phyloP scores from a whole-genome alignment of 2,888 invertebrate genomes.

The Tridacna gigas region DNA sequence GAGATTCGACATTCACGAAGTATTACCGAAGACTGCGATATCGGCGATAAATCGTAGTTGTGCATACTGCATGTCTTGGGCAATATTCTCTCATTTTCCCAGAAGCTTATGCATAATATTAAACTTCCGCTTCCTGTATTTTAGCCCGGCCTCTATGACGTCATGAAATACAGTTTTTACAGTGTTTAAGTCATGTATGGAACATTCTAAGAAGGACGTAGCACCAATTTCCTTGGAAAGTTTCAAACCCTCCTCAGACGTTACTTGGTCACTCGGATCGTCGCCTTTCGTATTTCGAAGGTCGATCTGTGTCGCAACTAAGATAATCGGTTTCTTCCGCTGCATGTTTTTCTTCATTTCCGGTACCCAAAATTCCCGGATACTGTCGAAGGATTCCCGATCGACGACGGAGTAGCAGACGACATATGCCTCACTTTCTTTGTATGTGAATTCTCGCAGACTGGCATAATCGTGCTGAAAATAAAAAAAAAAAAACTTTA shows the following conservation, averaged over 20 bases:
- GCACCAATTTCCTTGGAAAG: slow-evolving; percentile 74
- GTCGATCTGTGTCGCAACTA: slow-evolving; percentile 78
- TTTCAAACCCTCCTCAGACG: slow-evolving; percentile 68
- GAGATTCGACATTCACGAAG: neutral
- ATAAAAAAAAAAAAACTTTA: slow-evolving; percentile 20
- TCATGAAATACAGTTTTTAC: slow-evolving; percentile 72
- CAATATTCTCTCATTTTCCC: slow-evolving; percentile 52
- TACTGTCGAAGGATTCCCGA: slow-evolving; percentile 73
- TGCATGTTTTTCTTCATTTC: slow-evolving; percentile 74
- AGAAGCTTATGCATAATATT: slow-evolving; percentile 68
- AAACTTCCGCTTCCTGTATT: slow-evolving; percentile 69
- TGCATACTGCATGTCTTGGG: neutral
- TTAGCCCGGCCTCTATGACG: slow-evolving; percentile 72
- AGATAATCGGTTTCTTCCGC: slow-evolving; percentile 70
- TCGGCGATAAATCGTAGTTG: neutral
- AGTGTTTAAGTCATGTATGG: slow-evolving; percentile 63
- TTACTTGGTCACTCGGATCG: slow-evolving; percentile 68
- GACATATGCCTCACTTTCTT: slow-evolving; percentile 75
- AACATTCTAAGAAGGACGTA: slow-evolving; percentile 72
- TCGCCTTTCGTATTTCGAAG: slow-evolving; percentile 66
- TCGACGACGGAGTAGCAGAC: slow-evolving; percentile 78
- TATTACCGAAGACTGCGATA: slow-evolving; percentile 4
- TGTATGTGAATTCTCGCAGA: slow-evolving; percentile 74
- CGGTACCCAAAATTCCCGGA: slow-evolving; percentile 74
- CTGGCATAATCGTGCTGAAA: slow-evolving; percentile 76